Evolutionary conservation across 2,888 invertebrate genomes (phyloP).

Genomic region (Hypsopygia costalis): DNA sequence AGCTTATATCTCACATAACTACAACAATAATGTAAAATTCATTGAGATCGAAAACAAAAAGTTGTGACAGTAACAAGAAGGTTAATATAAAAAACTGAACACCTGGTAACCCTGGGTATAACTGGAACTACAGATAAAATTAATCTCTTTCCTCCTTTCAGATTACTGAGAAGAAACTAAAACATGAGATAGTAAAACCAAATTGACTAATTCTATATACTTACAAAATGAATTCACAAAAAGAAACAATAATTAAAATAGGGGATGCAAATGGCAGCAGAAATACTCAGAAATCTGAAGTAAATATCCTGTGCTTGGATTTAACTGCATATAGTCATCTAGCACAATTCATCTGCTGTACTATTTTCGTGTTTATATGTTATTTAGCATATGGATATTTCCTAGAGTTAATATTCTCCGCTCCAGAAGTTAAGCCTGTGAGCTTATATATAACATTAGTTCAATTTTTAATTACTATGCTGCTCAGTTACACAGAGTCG

Average conservation of each 20-base stretch:
- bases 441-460: constrained; percentile 96
- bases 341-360: constrained; percentile 88
- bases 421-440: constrained; percentile 93
- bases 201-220: too few relatives aligned
- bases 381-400: constrained; percentile 95
- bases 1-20: too few relatives aligned
- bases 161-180: too few relatives aligned
- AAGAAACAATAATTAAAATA: constrained; percentile 59
- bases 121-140: too few relatives aligned
- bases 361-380: constrained; percentile 90
- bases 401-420: constrained; percentile 94
- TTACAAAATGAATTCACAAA: constrained; percentile 35
- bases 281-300: constrained; percentile 50
- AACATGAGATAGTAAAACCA: too few relatives aligned
- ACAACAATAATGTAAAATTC: too few relatives aligned
- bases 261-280: constrained; percentile 28
- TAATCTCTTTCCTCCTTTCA: too few relatives aligned
- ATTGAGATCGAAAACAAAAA: too few relatives aligned
- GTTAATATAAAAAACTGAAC: too few relatives aligned
- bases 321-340: constrained; percentile 83
- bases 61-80: too few relatives aligned
- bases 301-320: constrained; percentile 87
- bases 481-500: constrained; percentile 89
- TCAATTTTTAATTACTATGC: constrained; percentile 92
- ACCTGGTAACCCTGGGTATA: too few relatives aligned